Conservation (phyloP, 2,797 vertebrate genomes). For the Sebastes kiyomatsui region DNA sequence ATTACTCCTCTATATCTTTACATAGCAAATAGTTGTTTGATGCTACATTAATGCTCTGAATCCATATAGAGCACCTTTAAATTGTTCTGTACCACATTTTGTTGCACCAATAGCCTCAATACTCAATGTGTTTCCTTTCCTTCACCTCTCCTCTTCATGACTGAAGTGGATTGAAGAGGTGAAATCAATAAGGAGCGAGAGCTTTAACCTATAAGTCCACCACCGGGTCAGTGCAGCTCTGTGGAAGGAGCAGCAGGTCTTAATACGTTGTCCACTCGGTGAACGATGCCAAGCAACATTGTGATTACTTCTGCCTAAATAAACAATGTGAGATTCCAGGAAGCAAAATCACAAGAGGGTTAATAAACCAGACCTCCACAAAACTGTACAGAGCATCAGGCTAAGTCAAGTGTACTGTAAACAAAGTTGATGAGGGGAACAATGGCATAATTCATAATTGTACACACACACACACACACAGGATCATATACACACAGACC, state of each 20-base stretch:
- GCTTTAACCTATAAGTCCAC: slow-evolving; percentile 34
- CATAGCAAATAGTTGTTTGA: fast-evolving
- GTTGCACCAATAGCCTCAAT: not conserved
- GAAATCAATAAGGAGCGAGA: slow-evolving; percentile 27
- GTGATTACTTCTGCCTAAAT: slow-evolving; percentile 9
- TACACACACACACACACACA: slow-evolving; percentile 1
- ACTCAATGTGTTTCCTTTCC: not conserved
- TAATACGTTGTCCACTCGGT: slow-evolving; percentile 15
- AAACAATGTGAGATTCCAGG: slow-evolving; percentile 42
- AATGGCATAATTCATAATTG: slow-evolving; percentile 59
- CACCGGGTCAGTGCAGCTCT: slow-evolving; percentile 5
- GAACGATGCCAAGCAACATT: slow-evolving; percentile 19
- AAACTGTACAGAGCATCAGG: slow-evolving; percentile 29
- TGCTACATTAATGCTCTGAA: not conserved
- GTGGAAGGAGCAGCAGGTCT: slow-evolving; percentile 20
- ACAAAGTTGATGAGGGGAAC: slow-evolving; percentile 72
- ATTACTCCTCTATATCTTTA: not conserved
- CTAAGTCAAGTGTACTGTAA: slow-evolving; percentile 51
- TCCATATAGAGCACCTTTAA: not conserved
- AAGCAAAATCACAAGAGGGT: slow-evolving; percentile 43
- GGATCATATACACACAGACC: not conserved
- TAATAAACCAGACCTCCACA: slow-evolving; percentile 53
- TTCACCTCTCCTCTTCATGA: not conserved
- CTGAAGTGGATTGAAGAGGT: slow-evolving; percentile 41
- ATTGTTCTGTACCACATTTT: not conserved